These are phyloP conservation scores for Pseudomyrmex dendroicus DNA, from an alignment of 1,140 invertebrate species.

Conservation along the genomic window DNA sequence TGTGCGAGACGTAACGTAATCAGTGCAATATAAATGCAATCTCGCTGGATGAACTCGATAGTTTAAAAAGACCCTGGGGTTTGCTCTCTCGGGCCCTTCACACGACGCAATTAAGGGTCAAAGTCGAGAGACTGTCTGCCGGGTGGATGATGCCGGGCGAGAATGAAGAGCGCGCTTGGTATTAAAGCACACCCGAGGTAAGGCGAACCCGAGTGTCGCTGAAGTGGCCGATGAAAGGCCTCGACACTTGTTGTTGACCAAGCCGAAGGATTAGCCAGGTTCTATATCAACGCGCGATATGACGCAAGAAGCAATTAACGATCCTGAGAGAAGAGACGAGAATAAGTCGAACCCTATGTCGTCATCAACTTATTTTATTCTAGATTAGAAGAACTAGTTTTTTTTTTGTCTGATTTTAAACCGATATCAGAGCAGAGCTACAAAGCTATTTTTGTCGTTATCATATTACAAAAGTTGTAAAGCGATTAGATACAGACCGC, in stretches of 20 bases:
- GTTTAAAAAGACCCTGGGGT: slow-evolving; percentile 2
- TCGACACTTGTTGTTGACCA: slow-evolving; percentile 54
- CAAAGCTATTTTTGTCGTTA: too few species aligned
- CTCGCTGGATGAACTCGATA: neutral
- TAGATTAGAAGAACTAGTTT: neutral
- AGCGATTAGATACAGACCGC: too few species aligned
- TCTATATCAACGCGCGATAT: slow-evolving; percentile 21
- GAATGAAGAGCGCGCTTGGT: slow-evolving; percentile 15
- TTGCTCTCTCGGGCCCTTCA: neutral
- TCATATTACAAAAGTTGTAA: too few species aligned
- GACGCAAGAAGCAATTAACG: slow-evolving; percentile 20
- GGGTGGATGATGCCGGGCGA: slow-evolving; percentile 3
- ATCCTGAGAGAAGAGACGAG: neutral
- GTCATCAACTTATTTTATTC: too few species aligned
- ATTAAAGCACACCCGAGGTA: slow-evolving; percentile 35
- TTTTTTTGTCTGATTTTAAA: neutral
- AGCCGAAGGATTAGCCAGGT: slow-evolving; percentile 34
- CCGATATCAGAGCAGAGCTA: too few species aligned
- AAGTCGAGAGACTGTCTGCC: slow-evolving; percentile 40
- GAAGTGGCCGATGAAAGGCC: slow-evolving; percentile 36
- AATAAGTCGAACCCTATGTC: neutral
- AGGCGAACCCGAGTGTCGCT: slow-evolving; percentile 20
- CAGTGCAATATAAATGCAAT: slow-evolving; percentile 19
- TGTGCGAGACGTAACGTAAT: slow-evolving; percentile 2
- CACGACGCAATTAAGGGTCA: slow-evolving; percentile 43